Evolutionary conservation across 2,888 invertebrate species (phyloP), one percentile per base, ranked within the genome.

Genomic region (Pharmacophagus antenor): DNA sequence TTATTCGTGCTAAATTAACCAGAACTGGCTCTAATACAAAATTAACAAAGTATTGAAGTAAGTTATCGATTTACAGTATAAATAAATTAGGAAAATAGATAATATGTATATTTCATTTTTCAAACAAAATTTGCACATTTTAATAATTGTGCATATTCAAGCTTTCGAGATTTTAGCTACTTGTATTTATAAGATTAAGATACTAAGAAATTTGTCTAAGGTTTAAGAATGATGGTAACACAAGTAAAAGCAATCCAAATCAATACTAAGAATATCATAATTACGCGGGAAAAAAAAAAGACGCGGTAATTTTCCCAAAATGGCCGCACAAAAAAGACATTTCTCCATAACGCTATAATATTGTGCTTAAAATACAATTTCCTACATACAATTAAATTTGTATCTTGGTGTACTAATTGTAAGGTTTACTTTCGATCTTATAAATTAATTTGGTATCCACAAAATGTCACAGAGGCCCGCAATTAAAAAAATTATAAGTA

Each of bases 401-500:
- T n/a, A 27, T 20, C 44, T 56, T 56, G 22, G n/a, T 2, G 20
- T 1, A 7, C 15, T 0, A 6, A 1, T 0, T 0, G 12, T 15
- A 52, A 27, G 48, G 56, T 56, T 52, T 37, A 27, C 8, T 41
- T 56, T 61, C 10, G 52, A 4, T n/a, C 7, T 12, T 2, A 52
- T 1, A 15, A 48, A 31, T 18, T 44, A 21, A 47, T 56, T 56
- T 56, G 70, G 68, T 63, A 68, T 70, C 66, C 59, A 60, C 66
- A 65, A 70, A 71, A 68, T 63, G 66, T 58, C 67, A 62, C 61
- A 51, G 58, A 55, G 66, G 51, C 64, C 65, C 47, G 62, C 70
- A 79, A 77, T 79, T 77, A 77, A 79, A 79, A 79, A 79, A 79
- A 71, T 67, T 64, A 56, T 42, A 61, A 46, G 58, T 60, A 66